Evolutionary conservation across 2,113 vertebrate genomes (phyloP).

Genomic region (Taxidea taxus): DNA sequence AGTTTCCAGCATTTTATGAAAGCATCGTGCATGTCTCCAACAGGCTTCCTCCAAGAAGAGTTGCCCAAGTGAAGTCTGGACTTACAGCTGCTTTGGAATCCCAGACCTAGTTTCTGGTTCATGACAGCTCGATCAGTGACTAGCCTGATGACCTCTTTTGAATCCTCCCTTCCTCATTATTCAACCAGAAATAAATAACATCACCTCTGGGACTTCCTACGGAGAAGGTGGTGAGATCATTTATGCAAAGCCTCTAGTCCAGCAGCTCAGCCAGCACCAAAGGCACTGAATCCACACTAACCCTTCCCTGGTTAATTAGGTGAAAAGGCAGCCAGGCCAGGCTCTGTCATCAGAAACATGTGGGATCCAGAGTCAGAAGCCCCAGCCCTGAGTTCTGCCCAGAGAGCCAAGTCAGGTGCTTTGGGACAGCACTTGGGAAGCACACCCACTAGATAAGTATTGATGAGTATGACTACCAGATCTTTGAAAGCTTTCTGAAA

Average conservation of each 20-base stretch:
- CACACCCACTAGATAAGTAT: neutral
- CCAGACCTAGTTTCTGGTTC: neutral
- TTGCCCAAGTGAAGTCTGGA: rapidly evolving
- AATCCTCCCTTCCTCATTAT: neutral
- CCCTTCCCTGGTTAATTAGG: neutral
- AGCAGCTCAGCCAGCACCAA: neutral
- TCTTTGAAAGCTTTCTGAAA: neutral
- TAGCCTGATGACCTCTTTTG: neutral
- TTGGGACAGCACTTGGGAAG: neutral
- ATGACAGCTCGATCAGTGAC: neutral
- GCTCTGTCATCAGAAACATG: neutral
- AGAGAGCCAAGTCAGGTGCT: neutral
- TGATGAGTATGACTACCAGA: neutral
- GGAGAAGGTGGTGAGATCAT: neutral
- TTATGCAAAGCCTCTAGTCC: neutral
- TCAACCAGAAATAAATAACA: neutral
- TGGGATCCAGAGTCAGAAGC: neutral
- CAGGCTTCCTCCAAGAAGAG: neutral
- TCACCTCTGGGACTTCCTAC: neutral
- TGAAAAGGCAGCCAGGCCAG: neutral
- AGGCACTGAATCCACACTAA: neutral
- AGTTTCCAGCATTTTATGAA: neutral
- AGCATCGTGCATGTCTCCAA: neutral
- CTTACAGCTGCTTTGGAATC: neutral
- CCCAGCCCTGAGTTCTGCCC: neutral